These are phyloP conservation scores for Tragulus kanchil DNA, from an alignment of 2,113 vertebrate genomes.

Conservation along the genomic window DNA sequence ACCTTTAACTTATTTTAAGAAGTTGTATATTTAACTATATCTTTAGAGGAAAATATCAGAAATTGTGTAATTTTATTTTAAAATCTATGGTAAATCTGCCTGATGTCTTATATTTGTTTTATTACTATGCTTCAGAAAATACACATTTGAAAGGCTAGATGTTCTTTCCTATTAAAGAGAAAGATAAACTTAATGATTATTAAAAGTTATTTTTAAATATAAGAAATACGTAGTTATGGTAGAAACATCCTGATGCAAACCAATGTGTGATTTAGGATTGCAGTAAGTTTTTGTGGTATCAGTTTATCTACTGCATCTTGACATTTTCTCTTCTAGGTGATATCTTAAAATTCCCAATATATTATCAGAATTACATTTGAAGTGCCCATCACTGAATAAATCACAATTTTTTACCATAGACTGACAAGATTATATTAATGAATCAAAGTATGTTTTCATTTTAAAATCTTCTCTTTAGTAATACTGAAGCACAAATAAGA, in stretches of 20 bases:
- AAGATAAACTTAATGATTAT: conserved; percentile 5
- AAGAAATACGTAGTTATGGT: neutral
- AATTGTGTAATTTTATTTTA: neutral
- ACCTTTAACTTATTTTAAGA: neutral
- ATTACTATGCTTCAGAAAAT: neutral
- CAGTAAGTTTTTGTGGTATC: neutral
- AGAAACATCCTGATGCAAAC: neutral
- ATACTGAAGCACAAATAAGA: neutral
- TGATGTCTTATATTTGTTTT: neutral
- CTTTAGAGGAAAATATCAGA: neutral
- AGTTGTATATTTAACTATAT: neutral
- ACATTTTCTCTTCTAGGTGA: conserved; percentile 18
- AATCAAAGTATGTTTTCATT: conserved; percentile 13
- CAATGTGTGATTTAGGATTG: neutral
- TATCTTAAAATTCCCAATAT: neutral
- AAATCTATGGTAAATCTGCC: neutral
- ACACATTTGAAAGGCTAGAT: neutral
- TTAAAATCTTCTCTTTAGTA: neutral
- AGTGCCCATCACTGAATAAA: neutral
- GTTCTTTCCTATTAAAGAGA: neutral
- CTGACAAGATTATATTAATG: neutral
- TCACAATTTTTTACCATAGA: conserved; percentile 9
- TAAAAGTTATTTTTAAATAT: conserved; percentile 44
- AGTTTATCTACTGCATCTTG: neutral
- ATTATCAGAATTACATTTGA: neutral